Evolutionary conservation across 2,797 vertebrate species (phyloP).

Genomic region (Gadopsis marmoratus): DNA sequence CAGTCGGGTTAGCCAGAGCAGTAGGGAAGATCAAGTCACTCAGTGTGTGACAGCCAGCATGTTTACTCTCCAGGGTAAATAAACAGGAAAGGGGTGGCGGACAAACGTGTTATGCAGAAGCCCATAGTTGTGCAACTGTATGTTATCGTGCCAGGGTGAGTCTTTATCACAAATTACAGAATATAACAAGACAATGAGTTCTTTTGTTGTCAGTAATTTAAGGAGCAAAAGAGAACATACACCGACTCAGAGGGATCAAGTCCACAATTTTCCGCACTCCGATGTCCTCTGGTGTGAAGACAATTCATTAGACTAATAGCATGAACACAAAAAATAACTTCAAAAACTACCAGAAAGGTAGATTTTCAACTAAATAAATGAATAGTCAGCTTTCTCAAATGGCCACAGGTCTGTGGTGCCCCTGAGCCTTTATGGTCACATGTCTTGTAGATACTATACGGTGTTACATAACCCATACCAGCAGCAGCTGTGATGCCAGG

Average conservation of each 20-base stretch:
- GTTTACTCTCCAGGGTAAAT: conserved; percentile 69
- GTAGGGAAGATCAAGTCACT: conserved; percentile 47
- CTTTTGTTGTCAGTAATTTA: conserved; percentile 7
- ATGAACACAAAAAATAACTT: neutral
- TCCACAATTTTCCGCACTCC: neutral
- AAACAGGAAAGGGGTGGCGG: conserved; percentile 68
- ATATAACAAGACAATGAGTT: neutral
- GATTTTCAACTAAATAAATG: neutral
- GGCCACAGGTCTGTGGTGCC: neutral
- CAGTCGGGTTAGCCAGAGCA: conserved; percentile 54
- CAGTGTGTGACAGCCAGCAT: conserved; percentile 40
- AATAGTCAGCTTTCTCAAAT: neutral
- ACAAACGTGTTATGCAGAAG: conserved; percentile 23
- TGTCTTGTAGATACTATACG: conserved; percentile 23
- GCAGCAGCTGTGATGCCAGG: conserved; percentile 40
- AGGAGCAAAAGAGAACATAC: neutral
- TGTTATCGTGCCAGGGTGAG: conserved; percentile 1
- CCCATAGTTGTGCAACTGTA: conserved; percentile 11
- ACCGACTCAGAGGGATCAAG: neutral
- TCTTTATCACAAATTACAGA: conserved; percentile 20
- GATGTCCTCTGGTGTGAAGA: neutral
- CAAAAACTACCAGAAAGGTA: neutral
- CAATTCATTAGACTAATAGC: neutral
- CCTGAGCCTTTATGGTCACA: conserved; percentile 11
- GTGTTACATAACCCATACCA: conserved; percentile 36